Evolutionary conservation across 2,113 vertebrate species (phyloP), one percentile per base, ranked within the genome.

Genomic region (Hypocryptadius cinnamomeus): DNA sequence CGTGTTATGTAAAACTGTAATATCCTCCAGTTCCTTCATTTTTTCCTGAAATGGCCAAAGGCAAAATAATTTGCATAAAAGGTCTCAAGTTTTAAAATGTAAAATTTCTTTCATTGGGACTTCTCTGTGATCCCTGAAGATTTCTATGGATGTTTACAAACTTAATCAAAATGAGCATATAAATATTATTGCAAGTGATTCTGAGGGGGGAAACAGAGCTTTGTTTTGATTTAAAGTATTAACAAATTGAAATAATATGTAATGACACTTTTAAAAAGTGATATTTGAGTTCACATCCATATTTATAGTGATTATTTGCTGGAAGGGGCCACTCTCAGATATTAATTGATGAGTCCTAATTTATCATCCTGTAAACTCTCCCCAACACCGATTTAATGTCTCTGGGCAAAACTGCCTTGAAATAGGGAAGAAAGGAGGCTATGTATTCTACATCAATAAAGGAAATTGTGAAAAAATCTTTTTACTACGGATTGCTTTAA

Each of bases 21-120:
- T 96, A 96, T 96, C 94, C 93, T 96, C 79, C 61, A 85, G 85
- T 95, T 97, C 95, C 94, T 96, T 97, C 92, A 92, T 96, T 98
- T 97, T 91, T 95, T 97, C 89, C 94, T 93, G 97, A 97, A 97
- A 97, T 97, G 92, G 97, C 98, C 95, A 93, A 97, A 98, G 97
- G 97, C 97, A 97, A 97, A 97, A 97, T 96, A 87, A 97, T 97
- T 97, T 98, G 93, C 97, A 97, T 97, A 96, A 97, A 91, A 97
- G 94, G 96, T 96, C 93, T 97, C 77, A 71, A 80, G 92, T 97
- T 97, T 97, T 96, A 90, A 97, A 97, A 97, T 97, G 94, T 92
- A 95, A 77, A 92, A 92, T 93, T 97, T 97, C 96, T 95, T 97
- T 97, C 96, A 78, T 5, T 96, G 96, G 94, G 96, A 94, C 70